These are phyloP conservation scores for Tetrao urogallus DNA, from an alignment of 2,113 vertebrate genomes.

Conservation along the genomic window DNA sequence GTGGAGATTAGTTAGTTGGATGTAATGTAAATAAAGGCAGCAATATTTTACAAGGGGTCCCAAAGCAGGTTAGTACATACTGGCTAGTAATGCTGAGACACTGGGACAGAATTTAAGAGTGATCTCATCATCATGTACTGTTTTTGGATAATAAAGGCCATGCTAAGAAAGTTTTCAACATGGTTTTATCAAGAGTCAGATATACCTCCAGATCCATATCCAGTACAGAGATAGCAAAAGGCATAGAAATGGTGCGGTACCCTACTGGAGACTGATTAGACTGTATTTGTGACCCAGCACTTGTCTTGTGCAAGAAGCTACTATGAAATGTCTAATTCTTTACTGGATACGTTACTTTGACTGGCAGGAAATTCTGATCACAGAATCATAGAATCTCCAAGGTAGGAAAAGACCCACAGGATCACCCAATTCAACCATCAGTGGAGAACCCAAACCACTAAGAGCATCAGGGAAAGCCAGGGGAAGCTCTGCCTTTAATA, in stretches of 20 bases:
- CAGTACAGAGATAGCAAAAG: not conserved
- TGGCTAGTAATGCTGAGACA: not conserved
- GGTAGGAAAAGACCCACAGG: too few relatives aligned
- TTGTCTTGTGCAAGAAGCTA: not conserved
- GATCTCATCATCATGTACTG: not conserved
- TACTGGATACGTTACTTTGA: rapidly evolving
- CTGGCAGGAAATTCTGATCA: not conserved
- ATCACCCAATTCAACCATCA: too few relatives aligned
- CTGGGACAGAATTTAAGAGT: not conserved
- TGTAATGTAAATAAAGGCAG: not conserved
- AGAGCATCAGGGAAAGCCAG: not conserved
- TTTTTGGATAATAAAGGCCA: not conserved
- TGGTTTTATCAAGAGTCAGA: not conserved
- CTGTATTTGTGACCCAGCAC: not conserved
- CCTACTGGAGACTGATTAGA: not conserved
- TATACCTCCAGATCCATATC: not conserved
- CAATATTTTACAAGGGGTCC: not conserved
- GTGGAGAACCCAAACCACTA: not conserved
- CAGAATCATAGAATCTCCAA: too few relatives aligned
- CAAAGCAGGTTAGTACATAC: not conserved
- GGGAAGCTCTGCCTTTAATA: not conserved
- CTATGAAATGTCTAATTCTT: not conserved
- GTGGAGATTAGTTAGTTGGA: rapidly evolving
- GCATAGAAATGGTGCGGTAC: rapidly evolving
- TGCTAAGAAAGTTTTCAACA: rapidly evolving